These are phyloP conservation scores for Rachycentron canadum DNA, from an alignment of 2,797 vertebrate genomes.

Conservation along the genomic window DNA sequence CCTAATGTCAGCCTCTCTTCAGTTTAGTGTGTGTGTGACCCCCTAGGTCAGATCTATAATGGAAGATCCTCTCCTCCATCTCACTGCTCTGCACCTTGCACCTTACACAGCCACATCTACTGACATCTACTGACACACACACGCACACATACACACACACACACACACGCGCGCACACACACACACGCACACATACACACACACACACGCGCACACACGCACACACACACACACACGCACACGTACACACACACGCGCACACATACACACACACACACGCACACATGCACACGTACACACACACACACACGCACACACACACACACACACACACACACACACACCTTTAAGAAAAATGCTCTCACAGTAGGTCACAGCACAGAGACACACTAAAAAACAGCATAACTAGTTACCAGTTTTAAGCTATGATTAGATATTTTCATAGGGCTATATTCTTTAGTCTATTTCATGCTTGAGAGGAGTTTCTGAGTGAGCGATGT, in stretches of 20 bases:
- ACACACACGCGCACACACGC: neutral
- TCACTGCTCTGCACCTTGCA: slow-evolving; percentile 58
- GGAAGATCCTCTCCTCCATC: slow-evolving; percentile 68
- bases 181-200: slow-evolving; percentile 2
- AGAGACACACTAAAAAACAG: too few relatives aligned
- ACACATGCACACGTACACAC: too few relatives aligned
- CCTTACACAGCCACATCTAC: slow-evolving; percentile 36
- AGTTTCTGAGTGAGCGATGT: too few relatives aligned
- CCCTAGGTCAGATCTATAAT: slow-evolving; percentile 71
- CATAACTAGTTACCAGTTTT: too few relatives aligned
- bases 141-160: slow-evolving; percentile 1
- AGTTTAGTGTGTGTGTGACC: slow-evolving; percentile 35
- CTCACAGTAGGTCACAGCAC: too few relatives aligned
- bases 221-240: slow-evolving; percentile 4
- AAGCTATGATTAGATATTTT: too few relatives aligned
- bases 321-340: too few relatives aligned
- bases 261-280: slow-evolving; percentile 33
- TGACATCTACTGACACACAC: slow-evolving; percentile 23
- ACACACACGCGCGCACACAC: neutral
- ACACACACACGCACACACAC: too few relatives aligned
- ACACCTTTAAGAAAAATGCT: too few relatives aligned
- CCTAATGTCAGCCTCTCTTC: slow-evolving; percentile 55
- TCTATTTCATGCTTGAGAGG: too few relatives aligned
- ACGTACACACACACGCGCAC: slow-evolving; percentile 22
- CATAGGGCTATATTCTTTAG: too few relatives aligned